Base-by-base conservation (phyloP, 1,140 invertebrate genomes). In the Holcopasites calliopsidis region DNA sequence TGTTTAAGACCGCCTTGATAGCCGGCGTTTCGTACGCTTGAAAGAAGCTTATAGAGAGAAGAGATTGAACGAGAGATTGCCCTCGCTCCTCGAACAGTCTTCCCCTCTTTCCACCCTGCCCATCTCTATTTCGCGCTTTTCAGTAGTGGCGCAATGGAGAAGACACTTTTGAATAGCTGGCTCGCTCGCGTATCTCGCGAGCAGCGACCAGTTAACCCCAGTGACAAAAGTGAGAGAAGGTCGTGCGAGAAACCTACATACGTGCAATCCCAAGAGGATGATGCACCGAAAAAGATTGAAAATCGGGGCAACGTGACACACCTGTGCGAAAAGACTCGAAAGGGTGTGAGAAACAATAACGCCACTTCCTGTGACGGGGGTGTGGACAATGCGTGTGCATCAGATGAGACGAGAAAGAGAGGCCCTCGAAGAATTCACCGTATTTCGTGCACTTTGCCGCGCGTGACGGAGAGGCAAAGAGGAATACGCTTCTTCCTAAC, bases 1-100 rank as follows among this genome's bases (percentile, higher is more conserved):
- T 57, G 64, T 69, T 75, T 73, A 73, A 73, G 60, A 42, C 70
- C 31, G 60, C 33, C 44, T 64, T 73, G 49, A 73, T 73, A 54
- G 60, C 13, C 60, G 18, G 35, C 13, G 70, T 49, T 42, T 52
- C 58, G 18, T 26, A 31, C 49, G 49, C 16, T 47, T 73, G 49
- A 73, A 73, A 73, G 70, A 65, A 64, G 70, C 70, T 73, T 73
- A 73, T 26, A 54, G 70, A 72, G 26, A 60, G 64, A 73, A 73
- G 70, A 73, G 58, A 42, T 64, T 26, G 31, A n/a, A n/a, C n/a
- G 44, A n/a, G 44, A 47, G 16, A 6, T 35, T 18, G 23, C 31
- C 23, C 8, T 26, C 16, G 18, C 47, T 11, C 16, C 40, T 18
- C 26, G 16, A 4, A 40, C 33, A 10, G 26, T 28, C 13, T 35